Evolutionary conservation across 2,113 vertebrate genomes (phyloP).

Genomic region (Balaenoptera acutorostrata): DNA sequence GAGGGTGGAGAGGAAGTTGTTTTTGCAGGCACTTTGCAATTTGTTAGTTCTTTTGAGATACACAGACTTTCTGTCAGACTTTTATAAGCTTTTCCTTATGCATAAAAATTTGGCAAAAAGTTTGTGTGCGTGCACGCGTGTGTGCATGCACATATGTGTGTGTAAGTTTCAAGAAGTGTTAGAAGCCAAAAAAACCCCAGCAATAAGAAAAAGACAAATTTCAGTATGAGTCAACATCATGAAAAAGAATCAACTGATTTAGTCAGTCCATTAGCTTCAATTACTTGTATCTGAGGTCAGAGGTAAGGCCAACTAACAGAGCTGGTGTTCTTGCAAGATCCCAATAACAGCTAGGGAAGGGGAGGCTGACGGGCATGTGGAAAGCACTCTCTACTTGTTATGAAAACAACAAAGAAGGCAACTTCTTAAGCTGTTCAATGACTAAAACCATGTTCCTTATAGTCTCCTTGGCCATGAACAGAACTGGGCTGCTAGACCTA

Average conservation of each 20-base stretch:
- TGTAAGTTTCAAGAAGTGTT: background rate
- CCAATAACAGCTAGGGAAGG: background rate
- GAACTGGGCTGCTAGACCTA: background rate
- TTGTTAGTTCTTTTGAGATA: constrained; percentile 54
- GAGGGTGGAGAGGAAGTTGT: background rate
- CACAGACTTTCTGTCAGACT: constrained; percentile 29
- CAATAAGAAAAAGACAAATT: background rate
- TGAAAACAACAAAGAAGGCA: background rate
- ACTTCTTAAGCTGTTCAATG: background rate
- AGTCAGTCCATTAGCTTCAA: background rate
- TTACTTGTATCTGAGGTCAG: background rate
- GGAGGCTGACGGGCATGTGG: background rate
- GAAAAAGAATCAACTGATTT: background rate
- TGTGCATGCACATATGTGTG: background rate
- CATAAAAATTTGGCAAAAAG: constrained; percentile 34
- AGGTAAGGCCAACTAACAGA: background rate
- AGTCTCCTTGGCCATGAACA: background rate
- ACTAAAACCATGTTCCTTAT: background rate
- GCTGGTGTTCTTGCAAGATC: background rate
- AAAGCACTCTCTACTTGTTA: background rate
- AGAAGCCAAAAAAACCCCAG: background rate
- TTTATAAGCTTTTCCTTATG: constrained; percentile 34
- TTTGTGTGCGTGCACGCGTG: background rate
- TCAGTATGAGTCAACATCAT: background rate
- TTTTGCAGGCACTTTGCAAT: constrained; percentile 45